A percentile compares a stretch with the other conserved stretches of the same genome.
Evolutionary conservation across 2,113 vertebrate genomes (phyloP).

Genomic region (Eptesicus fuscus): DNA sequence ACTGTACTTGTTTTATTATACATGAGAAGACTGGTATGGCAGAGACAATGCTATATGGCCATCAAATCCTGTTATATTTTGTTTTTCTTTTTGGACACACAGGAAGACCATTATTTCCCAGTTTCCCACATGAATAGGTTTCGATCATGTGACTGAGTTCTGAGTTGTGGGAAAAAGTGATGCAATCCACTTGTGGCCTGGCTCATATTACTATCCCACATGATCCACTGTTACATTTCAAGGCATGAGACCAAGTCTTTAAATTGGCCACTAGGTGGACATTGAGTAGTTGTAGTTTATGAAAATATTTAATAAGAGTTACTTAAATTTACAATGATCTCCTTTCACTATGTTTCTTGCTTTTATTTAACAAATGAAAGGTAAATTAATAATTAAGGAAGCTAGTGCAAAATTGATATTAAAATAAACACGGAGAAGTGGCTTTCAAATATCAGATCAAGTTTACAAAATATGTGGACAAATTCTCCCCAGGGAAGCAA

Average conservation of each 20-base stretch:
- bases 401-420: background rate
- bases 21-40: background rate
- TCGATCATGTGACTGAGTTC: background rate
- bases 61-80: background rate
- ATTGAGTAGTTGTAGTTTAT: constrained; percentile 8
- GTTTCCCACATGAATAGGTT: background rate
- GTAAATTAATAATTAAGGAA: background rate
- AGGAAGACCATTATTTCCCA: constrained; percentile 23
- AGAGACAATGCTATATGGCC: background rate
- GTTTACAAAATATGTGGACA: background rate
- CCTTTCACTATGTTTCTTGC: background rate
- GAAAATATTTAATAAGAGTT: constrained; percentile 21
- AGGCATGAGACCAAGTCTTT: background rate
- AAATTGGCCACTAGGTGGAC: constrained; percentile 22
- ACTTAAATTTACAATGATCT: background rate
- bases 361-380: constrained; percentile 19
- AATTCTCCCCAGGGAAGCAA: background rate
- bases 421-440: background rate
- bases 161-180: constrained; percentile 30
- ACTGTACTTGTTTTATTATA: background rate
- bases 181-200: background rate
- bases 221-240: background rate
- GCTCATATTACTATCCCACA: background rate
- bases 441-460: background rate
- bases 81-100: constrained; percentile 1